phyloP scores from a whole-genome alignment of 2,113 vertebrate genomes.

The Struthidea cinerea region DNA sequence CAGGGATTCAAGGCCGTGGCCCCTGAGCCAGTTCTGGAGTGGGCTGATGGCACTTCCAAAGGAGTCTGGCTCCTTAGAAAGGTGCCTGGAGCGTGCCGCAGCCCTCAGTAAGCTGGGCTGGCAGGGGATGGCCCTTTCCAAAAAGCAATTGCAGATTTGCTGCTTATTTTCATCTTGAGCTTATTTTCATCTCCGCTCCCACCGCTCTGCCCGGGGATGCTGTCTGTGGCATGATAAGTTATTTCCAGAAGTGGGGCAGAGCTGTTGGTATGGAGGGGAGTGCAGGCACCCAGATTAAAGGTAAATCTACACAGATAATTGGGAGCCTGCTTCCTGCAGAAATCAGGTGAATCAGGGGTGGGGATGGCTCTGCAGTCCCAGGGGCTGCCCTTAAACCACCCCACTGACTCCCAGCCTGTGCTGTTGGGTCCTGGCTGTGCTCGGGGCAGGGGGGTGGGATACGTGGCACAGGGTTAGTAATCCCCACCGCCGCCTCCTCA shows the following conservation, averaged over 20 bases:
- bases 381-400: neutral
- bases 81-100: neutral
- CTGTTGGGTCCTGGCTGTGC: neutral
- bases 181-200: neutral
- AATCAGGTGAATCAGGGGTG: neutral
- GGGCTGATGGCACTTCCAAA: neutral
- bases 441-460: neutral
- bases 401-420: neutral
- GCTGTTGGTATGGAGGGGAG: conserved; percentile 17
- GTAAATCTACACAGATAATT: neutral
- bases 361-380: neutral
- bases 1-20: neutral
- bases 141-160: neutral
- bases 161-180: neutral
- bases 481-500: neutral
- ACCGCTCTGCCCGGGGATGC: conserved; percentile 3
- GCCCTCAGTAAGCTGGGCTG: neutral
- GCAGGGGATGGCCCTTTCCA: neutral
- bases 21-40: neutral
- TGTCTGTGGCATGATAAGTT: conserved; percentile 39
- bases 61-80: neutral
- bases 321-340: neutral
- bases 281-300: neutral
- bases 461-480: neutral
- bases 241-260: conserved; percentile 51